Evolutionary conservation across 2,888 invertebrate species (phyloP), one percentile per base, ranked within the genome.

Genomic region (Parnassius apollo): DNA sequence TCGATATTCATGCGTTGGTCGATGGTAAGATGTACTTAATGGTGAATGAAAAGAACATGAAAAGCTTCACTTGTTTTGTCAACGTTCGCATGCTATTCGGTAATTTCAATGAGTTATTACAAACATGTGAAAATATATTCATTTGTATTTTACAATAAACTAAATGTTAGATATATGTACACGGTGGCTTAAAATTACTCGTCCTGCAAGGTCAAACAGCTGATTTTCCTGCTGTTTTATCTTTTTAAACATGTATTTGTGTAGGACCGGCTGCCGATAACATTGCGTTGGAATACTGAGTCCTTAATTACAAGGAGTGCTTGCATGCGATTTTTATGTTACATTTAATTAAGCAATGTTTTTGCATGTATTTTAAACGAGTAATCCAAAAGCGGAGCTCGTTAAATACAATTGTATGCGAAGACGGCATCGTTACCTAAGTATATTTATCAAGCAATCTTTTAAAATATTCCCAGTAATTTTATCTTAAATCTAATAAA

Each of bases 11-110:
- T 85, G 79, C 80, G 78, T 78, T 75, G 79, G 78, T 72, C 75
- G 75, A 75, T 77, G 87, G 86, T 88, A 86, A 78, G 81, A 77
- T 80, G 81, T 83, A 83, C 82, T 84, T 83, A 82, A 83, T 84
- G 81, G 83, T 88, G 87, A 88, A 88, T 87, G 83, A 81, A 75
- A 71, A 73, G 76, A 75, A 68, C 78, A 77, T 25, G 64, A 76
- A 80, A 81, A 78, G 78, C 76, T 80, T 81, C 78, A 68, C 75
- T 78, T 71, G 70, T 75, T 80, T 85, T 86, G 85, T 86, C 71
- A 75, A 78, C 68, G 74, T 74, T 75, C 74, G 78, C 76, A 69
- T 73, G 71, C 71, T 75, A 68, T 73, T 73, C 72, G 73, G 72
- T 68, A 75, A 76, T 75, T 76, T 71, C 67, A 69, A 70, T 69